phyloP scores from a whole-genome alignment of 2,113 vertebrate genomes.

The Indicator indicator region DNA sequence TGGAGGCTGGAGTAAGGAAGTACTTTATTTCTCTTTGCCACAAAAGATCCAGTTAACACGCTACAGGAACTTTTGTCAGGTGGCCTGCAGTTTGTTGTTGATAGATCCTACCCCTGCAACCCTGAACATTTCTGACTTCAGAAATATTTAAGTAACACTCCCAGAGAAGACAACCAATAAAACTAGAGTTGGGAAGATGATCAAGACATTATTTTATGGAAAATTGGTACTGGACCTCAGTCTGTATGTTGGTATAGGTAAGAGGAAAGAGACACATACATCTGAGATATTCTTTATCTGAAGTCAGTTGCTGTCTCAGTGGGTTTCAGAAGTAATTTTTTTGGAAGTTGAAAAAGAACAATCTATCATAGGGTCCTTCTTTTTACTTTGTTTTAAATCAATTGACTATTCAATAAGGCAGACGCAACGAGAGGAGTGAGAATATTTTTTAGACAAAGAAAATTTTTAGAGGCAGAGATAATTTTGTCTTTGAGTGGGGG shows the following conservation, averaged over 20 bases:
- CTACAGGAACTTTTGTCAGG: neutral
- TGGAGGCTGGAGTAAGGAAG: neutral
- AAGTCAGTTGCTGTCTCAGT: neutral
- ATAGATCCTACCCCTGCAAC: neutral
- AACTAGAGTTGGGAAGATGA: neutral
- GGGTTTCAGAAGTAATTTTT: neutral
- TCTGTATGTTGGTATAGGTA: neutral
- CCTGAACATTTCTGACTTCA: neutral
- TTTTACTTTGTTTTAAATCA: neutral
- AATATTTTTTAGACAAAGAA: neutral
- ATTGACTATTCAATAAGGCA: neutral
- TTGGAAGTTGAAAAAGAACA: neutral
- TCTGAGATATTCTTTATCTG: neutral
- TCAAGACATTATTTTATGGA: neutral
- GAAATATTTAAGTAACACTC: neutral
- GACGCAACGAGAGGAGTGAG: neutral
- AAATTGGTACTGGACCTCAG: neutral
- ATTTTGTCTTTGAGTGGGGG: neutral
- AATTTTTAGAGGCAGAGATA: neutral
- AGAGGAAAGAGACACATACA: neutral
- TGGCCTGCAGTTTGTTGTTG: neutral
- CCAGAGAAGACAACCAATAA: neutral
- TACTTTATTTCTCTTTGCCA: neutral
- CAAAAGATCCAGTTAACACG: neutral
- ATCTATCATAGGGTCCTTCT: neutral